A percentile compares a stretch with the other conserved stretches of the same genome.
Evolutionary conservation across 2,113 vertebrate genomes (phyloP).

Genomic region (Pogonocichla stellata): DNA sequence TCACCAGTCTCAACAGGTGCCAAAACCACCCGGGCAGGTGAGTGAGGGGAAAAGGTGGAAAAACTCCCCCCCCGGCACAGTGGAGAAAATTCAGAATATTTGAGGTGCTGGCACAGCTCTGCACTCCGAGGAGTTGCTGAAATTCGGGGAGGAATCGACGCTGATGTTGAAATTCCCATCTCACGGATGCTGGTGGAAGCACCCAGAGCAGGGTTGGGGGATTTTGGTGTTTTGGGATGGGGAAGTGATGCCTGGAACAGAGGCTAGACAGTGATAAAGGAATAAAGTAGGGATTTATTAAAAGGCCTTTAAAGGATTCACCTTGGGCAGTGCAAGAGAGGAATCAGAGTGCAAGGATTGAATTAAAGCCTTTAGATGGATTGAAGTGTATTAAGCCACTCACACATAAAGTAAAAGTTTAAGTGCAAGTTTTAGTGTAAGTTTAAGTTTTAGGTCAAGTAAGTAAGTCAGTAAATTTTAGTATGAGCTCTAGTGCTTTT

Average conservation of each 20-base stretch:
- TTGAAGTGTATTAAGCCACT: too few relatives aligned
- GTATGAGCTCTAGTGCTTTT: too few relatives aligned
- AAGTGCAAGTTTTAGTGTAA: too few relatives aligned
- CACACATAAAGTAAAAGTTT: too few relatives aligned
- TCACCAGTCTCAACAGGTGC: slow-evolving; percentile 75
- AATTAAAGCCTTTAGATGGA: too few relatives aligned
- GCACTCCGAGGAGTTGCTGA: accelerated
- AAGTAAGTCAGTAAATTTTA: too few relatives aligned
- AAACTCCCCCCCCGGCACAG: accelerated
- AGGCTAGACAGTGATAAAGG: neutral
- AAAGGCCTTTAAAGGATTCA: neutral
- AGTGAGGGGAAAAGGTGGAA: neutral
- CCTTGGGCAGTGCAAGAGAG: neutral
- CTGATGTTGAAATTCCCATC: too few relatives aligned
- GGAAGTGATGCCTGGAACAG: neutral
- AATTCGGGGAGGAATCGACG: accelerated
- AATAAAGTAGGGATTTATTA: neutral
- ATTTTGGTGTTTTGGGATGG: accelerated
- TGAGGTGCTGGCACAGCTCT: neutral
- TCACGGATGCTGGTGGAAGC: neutral
- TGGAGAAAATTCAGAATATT: accelerated
- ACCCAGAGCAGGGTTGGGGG: accelerated
- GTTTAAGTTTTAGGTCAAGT: too few relatives aligned
- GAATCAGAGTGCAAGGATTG: too few relatives aligned
- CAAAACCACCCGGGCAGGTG: slow-evolving; percentile 86